Evolutionary conservation across 1,140 invertebrate genomes (phyloP).

Genomic region (Euglossa dilemma): DNA sequence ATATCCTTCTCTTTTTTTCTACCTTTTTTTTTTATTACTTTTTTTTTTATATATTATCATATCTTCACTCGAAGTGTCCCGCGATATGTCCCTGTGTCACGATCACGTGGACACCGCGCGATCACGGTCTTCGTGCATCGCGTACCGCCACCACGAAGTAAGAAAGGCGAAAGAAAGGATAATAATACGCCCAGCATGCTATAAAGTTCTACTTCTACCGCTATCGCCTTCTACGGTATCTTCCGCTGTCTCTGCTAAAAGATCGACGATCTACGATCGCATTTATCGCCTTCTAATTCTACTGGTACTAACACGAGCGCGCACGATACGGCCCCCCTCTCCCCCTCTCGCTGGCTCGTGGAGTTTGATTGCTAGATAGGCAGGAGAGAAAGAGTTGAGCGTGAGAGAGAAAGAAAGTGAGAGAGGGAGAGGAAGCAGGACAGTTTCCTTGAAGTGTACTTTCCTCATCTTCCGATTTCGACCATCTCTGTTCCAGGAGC

Average conservation of each 20-base stretch:
- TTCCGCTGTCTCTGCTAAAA: slow-evolving; percentile 42
- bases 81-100: slow-evolving; percentile 39
- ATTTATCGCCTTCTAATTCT: slow-evolving; percentile 49
- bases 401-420: slow-evolving; percentile 26
- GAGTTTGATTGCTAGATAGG: slow-evolving; percentile 49
- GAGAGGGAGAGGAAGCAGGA: slow-evolving; percentile 34
- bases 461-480: slow-evolving; percentile 80
- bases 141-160: slow-evolving; percentile 52
- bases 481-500: slow-evolving; percentile 83
- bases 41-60: not conserved
- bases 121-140: slow-evolving; percentile 14
- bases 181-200: slow-evolving; percentile 43
- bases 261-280: slow-evolving; percentile 27
- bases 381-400: slow-evolving; percentile 45
- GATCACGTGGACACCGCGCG: slow-evolving; percentile 34
- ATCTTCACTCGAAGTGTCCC: slow-evolving; percentile 34
- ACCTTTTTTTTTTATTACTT: not conserved
- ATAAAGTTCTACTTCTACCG: slow-evolving; percentile 14
- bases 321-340: slow-evolving; percentile 7
- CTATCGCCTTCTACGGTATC: slow-evolving; percentile 6
- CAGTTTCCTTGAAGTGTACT: slow-evolving; percentile 43
- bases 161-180: not conserved
- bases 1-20: not conserved
- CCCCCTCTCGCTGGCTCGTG: slow-evolving; percentile 26
- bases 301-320: slow-evolving; percentile 57